Evolutionary conservation across 2,888 invertebrate genomes (phyloP), one percentile per base, ranked within the genome.

Genomic region (Drosophila birchii): DNA sequence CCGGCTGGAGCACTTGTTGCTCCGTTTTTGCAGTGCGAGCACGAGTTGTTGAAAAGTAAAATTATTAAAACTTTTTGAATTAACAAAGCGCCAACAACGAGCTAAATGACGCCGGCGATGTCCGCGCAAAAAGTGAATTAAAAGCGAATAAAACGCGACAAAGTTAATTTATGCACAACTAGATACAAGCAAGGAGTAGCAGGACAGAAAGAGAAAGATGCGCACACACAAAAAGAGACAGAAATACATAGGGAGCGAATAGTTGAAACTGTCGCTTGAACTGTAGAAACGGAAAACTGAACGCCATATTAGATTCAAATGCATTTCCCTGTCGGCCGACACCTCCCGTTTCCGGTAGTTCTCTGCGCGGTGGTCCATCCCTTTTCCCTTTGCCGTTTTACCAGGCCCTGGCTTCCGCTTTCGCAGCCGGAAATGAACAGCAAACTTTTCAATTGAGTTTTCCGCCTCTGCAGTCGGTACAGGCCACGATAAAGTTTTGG

Each of bases 371-470:
- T 11, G 58, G 12, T 11, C 44, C 44, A 20, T 23, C 45, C 44
- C 5, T 14, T 34, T 20, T 18, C 34, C 32, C 38, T 20, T 12
- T 0, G 38, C 29, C 9, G 4, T 45, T 44, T n/a, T 49, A 29
- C 23, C 38, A 20, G 23, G 36, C 55, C 34, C 18, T 49, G 23
- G n/a, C 47, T 39, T 45, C 55, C 56, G 68, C 45, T 47, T 71
- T 76, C 54, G 67, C 66, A 66, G 41, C 57, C 86, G 83, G 83
- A 83, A 86, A 80, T 79, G 88, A 82, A 81, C 78, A 84, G 75
- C 82, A 88, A 89, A 88, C 81, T 88, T 88, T 89, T 74, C 76
- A 88, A 88, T 89, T 88, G 88, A 89, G 88, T 88, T 88, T 88
- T 88, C 88, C 89, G 88, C 53, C 74, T 51, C 57, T 71, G 78